Base-by-base conservation (phyloP, 53 echinoderm and acorn worm species). In the Apostichopus leukothele region DNA sequence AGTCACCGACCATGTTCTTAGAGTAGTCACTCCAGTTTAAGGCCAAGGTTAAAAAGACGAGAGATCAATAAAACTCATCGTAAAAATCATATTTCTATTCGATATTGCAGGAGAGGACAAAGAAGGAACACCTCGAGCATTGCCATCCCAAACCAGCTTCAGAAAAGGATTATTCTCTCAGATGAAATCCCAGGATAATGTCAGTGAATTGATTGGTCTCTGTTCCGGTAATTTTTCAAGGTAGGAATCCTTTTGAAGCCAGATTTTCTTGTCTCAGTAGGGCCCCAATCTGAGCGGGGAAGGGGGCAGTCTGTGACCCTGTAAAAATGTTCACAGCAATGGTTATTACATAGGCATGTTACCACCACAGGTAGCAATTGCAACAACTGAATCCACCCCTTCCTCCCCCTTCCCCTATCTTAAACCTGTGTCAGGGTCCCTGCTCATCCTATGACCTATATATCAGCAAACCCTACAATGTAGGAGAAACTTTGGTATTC, bases 171-270 rank as follows among this genome's bases (percentile, higher is more conserved):
- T 93, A 50, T 97, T 97, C 88, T 97, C 98, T 9, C 93, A 97
- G 88, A 89, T 67, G 50, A 67, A 87, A 19, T 61, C 90, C 52
- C 88, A 93, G 74, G 93, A 89, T 68, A 91, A 96, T 78, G 93
- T 97, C 86, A 93, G 94, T 78, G 97, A 97, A 75, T 79, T 97
- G 27, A 91, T 97, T 52, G 92, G 91, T 52, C 94, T 97, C 0
- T 97, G 98, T 90, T 97, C 98, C 50, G 98, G 98, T 23, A 93
- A 94, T 53, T 97, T 97, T 61, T 90, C 89, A 11, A 86, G 51
- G 96, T 96, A 90, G 87, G 93, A 63, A 9, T 16, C 39, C 39
- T 39, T 39, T 39, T 39, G 39, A 39, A 39, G 39, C 3, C 39
- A 3, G 39, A 39, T 39, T 39, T 39, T 5, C 57, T 8, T 57